phyloP scores from a whole-genome alignment of 30 jellyfish, hydroid and myxozoan genomes.

The Rhopilema esculentum region DNA sequence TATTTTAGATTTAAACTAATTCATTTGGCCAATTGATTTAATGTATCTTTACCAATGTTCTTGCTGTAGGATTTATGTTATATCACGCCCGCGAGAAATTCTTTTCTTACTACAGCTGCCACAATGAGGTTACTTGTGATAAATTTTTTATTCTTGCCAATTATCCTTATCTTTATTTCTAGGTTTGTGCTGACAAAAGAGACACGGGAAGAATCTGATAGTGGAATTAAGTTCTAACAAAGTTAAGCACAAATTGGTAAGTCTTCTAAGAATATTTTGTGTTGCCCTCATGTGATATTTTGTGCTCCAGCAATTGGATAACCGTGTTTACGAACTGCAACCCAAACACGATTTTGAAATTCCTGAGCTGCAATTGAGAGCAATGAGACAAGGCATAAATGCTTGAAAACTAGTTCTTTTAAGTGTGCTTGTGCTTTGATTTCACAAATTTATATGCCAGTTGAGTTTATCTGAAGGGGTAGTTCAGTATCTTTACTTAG shows the following conservation, averaged over 20 bases:
- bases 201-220: not conserved
- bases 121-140: not conserved
- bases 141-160: not conserved
- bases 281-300: not conserved
- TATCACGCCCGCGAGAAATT: not conserved
- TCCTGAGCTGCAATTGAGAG: not conserved
- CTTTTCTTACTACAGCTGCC: not conserved
- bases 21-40: not conserved
- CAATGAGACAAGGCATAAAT: too few species aligned
- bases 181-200: conserved; percentile 9
- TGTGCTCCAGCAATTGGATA: not conserved
- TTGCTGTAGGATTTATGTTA: not conserved
- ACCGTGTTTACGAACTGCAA: not conserved
- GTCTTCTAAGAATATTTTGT: not conserved
- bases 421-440: too few species aligned
- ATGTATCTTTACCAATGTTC: not conserved
- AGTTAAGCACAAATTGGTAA: conserved; percentile 20
- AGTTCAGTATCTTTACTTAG: too few species aligned
- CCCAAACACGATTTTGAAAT: not conserved
- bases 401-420: too few species aligned
- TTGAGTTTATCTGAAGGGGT: too few species aligned
- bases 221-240: conserved; percentile 6
- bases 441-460: too few species aligned
- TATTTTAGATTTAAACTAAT: too few species aligned
- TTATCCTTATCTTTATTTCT: not conserved